These are phyloP conservation scores for Apamea sordens DNA, from an alignment of 2,888 invertebrate genomes.

Conservation along the genomic window DNA sequence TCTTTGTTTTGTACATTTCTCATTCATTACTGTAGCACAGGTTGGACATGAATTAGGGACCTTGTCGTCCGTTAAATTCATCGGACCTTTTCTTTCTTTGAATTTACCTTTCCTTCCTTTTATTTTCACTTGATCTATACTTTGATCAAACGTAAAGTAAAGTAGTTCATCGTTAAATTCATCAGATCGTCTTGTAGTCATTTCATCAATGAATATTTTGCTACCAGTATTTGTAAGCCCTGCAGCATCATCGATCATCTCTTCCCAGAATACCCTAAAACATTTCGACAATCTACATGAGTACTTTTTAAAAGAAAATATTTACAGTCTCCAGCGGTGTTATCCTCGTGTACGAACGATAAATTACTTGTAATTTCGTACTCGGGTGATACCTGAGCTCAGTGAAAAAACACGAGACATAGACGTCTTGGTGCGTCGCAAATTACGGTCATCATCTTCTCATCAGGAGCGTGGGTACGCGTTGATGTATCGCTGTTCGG, in stretches of 20 bases:
- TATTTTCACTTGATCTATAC: background rate
- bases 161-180: background rate
- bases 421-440: slow-evolving; percentile 91
- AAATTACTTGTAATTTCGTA: slow-evolving; percentile 90
- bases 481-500: slow-evolving; percentile 87
- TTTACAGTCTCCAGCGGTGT: slow-evolving; percentile 75
- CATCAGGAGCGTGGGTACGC: slow-evolving; percentile 89
- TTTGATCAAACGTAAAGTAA: too few species aligned
- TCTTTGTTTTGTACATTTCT: background rate
- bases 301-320: slow-evolving; percentile 70
- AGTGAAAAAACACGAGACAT: slow-evolving; percentile 90
- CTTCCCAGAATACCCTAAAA: slow-evolving; percentile 55
- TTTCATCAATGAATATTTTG: background rate
- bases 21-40: background rate
- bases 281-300: slow-evolving; percentile 70
- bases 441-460: slow-evolving; percentile 90
- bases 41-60: background rate
- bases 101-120: background rate
- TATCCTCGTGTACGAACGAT: slow-evolving; percentile 84
- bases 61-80: background rate
- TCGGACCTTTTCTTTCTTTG: background rate
- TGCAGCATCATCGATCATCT: slow-evolving; percentile 34
- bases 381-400: slow-evolving; percentile 89
- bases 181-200: background rate
- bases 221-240: slow-evolving; percentile 9